phyloP scores from a whole-genome alignment of 2,113 vertebrate species.

The Hoplias malabaricus region DNA sequence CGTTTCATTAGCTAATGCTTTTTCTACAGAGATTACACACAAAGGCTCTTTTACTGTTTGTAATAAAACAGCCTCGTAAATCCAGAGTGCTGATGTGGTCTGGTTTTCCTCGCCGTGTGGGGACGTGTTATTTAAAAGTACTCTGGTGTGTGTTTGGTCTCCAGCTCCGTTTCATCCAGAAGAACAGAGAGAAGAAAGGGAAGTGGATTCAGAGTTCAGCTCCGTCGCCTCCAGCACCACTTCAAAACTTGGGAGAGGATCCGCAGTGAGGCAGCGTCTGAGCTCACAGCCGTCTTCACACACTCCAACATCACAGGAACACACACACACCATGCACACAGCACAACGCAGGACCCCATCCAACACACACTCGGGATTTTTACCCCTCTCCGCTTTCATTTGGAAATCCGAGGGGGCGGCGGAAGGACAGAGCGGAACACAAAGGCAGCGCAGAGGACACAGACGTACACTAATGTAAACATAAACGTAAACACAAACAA shows the following conservation, averaged over 20 bases:
- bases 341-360: neutral
- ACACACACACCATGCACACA: too few relatives aligned
- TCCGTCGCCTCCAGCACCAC: slow-evolving; percentile 40
- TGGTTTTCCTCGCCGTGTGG: neutral
- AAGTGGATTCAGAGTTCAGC: slow-evolving; percentile 27
- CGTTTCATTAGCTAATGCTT: too few relatives aligned
- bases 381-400: slow-evolving; percentile 30
- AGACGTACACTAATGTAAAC: too few relatives aligned
- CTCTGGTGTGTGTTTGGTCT: too few relatives aligned
- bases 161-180: slow-evolving; percentile 18
- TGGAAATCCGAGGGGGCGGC: slow-evolving; percentile 43
- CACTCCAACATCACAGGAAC: too few relatives aligned
- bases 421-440: slow-evolving; percentile 27
- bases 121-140: neutral
- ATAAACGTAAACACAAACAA: too few relatives aligned
- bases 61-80: too few relatives aligned
- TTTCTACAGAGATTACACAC: too few relatives aligned
- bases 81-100: too few relatives aligned
- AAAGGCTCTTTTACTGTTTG: neutral
- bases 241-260: slow-evolving; percentile 52
- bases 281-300: slow-evolving; percentile 47
- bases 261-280: slow-evolving; percentile 45
- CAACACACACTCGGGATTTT: slow-evolving; percentile 22
- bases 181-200: slow-evolving; percentile 28
- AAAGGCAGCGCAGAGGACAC: slow-evolving; percentile 25